These are phyloP conservation scores for Linhomoeus sp. DNA, from an alignment of 2,888 invertebrate species.

Conservation along the genomic window DNA sequence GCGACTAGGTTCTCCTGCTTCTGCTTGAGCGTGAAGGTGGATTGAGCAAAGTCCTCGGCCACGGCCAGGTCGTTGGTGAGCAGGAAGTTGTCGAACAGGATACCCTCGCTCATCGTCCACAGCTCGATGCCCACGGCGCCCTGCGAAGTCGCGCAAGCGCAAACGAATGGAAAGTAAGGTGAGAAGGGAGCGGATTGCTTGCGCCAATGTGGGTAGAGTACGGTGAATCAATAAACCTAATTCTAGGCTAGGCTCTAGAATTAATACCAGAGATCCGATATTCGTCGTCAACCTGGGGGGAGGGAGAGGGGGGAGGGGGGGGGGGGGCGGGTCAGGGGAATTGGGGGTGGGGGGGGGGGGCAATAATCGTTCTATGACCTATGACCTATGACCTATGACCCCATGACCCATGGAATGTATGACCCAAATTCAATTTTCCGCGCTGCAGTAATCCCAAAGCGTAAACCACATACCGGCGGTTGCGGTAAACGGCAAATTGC, in stretches of 20 bases:
- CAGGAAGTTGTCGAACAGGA: conserved; percentile 84
- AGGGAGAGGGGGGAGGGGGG: too few species aligned
- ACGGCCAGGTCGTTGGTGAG: conserved; percentile 58
- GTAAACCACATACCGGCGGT: too few species aligned
- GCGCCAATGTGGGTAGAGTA: neutral
- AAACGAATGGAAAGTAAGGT: neutral
- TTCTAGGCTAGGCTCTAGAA: conserved; percentile 6
- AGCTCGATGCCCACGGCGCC: conserved; percentile 81
- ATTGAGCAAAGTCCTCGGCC: conserved; percentile 57
- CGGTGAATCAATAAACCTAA: neutral
- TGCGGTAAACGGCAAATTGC: too few species aligned
- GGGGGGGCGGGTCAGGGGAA: too few species aligned
- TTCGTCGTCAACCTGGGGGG: too few species aligned
- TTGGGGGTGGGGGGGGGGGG: too few species aligned
- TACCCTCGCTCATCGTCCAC: conserved; percentile 90
- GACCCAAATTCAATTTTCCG: too few species aligned
- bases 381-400: too few species aligned
- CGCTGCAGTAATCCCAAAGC: too few species aligned
- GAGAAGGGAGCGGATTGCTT: neutral
- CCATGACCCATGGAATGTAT: too few species aligned
- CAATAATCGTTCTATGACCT: too few species aligned
- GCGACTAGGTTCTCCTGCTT: conserved; percentile 10
- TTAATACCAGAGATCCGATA: too few species aligned
- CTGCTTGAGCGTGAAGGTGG: conserved; percentile 63
- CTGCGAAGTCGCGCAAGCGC: conserved; percentile 33